Conservation (phyloP, 2,888 invertebrate species). For the Tinea pellionella region DNA sequence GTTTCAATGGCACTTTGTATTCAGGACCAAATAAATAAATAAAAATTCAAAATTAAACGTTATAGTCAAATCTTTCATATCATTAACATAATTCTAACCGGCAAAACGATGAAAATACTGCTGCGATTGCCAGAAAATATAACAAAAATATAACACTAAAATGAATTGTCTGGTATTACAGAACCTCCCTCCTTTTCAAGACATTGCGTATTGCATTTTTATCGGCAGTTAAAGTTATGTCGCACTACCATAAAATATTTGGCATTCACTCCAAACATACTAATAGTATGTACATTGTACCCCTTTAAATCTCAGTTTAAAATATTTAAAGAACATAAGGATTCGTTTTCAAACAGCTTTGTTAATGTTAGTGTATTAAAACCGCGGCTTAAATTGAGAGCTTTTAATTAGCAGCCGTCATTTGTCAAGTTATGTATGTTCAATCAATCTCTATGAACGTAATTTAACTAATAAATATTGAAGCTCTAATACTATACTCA, state of each 20-base stretch:
- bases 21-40: no score
- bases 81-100: no score
- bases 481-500: neutral
- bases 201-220: slow-evolving; percentile 16
- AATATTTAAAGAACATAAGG: neutral
- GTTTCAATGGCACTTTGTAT: no score
- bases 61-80: no score
- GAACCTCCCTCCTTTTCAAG: neutral
- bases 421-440: neutral
- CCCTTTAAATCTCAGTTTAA: neutral
- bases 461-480: neutral
- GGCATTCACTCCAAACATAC: slow-evolving; percentile 6
- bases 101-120: neutral
- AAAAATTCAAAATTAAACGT: no score
- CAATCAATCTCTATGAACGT: neutral
- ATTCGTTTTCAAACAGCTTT: neutral
- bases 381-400: neutral
- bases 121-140: neutral
- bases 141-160: no score
- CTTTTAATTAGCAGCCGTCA: neutral
- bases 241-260: slow-evolving; percentile 10
- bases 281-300: neutral
- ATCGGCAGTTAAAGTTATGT: slow-evolving; percentile 12
- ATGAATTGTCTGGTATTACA: neutral
- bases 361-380: neutral